These are phyloP conservation scores for Megaceryle torquata DNA, from an alignment of 2,113 vertebrate genomes.

Conservation along the genomic window DNA sequence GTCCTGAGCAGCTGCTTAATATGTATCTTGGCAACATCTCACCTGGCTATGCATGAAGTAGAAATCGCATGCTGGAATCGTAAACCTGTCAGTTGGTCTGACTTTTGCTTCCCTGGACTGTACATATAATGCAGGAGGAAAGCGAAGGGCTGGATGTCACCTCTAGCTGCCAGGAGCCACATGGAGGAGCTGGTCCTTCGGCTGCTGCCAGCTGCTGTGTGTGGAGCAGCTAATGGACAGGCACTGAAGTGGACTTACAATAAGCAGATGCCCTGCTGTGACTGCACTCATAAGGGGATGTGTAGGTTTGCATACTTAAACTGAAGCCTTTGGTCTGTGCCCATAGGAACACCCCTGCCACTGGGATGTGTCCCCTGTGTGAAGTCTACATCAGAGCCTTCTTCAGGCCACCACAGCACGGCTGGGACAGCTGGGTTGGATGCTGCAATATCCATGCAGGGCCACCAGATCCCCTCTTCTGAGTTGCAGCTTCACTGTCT, in stretches of 20 bases:
- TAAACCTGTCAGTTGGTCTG: not conserved
- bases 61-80: not conserved
- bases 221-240: not conserved
- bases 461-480: not conserved
- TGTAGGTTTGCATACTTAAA: not conserved
- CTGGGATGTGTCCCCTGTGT: fast-evolving
- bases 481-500: not conserved
- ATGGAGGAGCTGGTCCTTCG: not conserved
- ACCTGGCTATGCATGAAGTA: not conserved
- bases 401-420: not conserved
- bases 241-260: not conserved
- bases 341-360: not conserved
- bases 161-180: not conserved
- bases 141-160: not conserved
- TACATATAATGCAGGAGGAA: not conserved
- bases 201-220: fast-evolving
- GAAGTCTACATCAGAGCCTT: fast-evolving
- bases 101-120: not conserved
- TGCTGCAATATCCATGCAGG: not conserved
- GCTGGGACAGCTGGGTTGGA: not conserved
- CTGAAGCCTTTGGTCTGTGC: fast-evolving
- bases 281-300: not conserved
- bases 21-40: slow-evolving; percentile 9
- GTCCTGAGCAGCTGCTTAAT: slow-evolving; percentile 31
- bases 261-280: not conserved